Base-by-base conservation (phyloP, 2,797 vertebrate genomes). In the Myripristis jacobus region DNA sequence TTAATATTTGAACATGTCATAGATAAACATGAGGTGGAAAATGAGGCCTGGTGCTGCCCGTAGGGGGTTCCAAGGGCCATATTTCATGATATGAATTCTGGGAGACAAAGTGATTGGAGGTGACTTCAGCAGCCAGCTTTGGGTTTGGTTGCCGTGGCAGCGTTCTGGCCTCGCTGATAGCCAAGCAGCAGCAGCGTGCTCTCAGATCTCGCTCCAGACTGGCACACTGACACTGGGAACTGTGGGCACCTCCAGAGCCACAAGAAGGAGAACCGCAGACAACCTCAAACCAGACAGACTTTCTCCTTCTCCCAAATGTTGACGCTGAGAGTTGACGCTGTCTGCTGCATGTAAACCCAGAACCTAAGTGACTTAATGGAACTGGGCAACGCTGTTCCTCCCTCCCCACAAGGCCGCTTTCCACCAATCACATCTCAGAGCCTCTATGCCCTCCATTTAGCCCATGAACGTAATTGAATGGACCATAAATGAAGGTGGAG, bases 201-300 rank as follows among this genome's bases (percentile, higher is more conserved):
- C 81, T 92, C 73, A 87, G 88, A 92, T 90, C 87, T 87, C 41
- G 31, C 72, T 91, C 88, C 87, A 93, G 90, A 69, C 91, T 92
- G 90, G 91, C 91, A 88, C 88, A 68, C 75, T 84, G 77, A 84
- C 80, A 79, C 90, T 90, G 89, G 85, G 90, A 93, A 89, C 89
- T 85, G 89, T 83, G 91, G 84, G 88, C 91, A 91, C 85, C 90
- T 89, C 84, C 22, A 24, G 82, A 83, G 79, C 91, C 92, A 92
- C 90, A 88, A 92, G 86, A 90, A 93, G 88, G 85, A 80, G 84
- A 87, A 87, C 93, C 91, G 88, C 93, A 94, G 92, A 94, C 88
- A 59, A 85, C 88, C 89, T 85, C 86, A 88, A 87, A 87, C 83
- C 91, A 93, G 92, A 93, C 92, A 88, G 85, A 82, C 89, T 86